These are phyloP conservation scores for Drosophila stalkeri DNA, from an alignment of 2,888 invertebrate genomes.

Conservation along the genomic window DNA sequence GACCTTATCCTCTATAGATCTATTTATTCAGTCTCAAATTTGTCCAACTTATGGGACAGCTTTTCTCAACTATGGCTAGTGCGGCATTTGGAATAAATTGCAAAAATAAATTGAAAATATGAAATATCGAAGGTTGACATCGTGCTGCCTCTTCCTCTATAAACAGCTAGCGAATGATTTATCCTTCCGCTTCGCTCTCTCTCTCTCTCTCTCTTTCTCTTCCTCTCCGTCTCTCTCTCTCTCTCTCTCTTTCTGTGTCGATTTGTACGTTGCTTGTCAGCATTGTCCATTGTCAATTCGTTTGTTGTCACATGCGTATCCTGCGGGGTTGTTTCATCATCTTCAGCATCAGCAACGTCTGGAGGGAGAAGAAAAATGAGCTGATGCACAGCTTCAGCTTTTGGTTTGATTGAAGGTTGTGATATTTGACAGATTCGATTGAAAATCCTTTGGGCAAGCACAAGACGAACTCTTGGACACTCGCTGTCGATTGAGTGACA, in stretches of 20 bases:
- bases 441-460: constrained; percentile 77
- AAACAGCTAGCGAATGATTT: constrained; percentile 62
- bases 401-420: constrained; percentile 82
- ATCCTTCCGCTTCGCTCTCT: constrained; percentile 54
- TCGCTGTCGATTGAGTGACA: constrained; percentile 61
- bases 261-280: constrained; percentile 61
- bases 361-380: constrained; percentile 69
- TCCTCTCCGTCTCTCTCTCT: constrained; percentile 36
- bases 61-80: constrained; percentile 4
- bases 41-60: neutral
- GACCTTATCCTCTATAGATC: constrained; percentile 17
- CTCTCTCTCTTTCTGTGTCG: constrained; percentile 11
- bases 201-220: constrained; percentile 23
- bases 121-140: constrained; percentile 66
- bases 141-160: constrained; percentile 36
- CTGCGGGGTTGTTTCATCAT: constrained; percentile 70
- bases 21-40: constrained; percentile 22
- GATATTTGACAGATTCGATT: constrained; percentile 84
- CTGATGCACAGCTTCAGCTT: constrained; percentile 62
- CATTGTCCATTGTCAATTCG: constrained; percentile 65
- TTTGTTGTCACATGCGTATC: constrained; percentile 67
- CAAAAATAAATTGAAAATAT: constrained; percentile 76
- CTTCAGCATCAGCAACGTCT: constrained; percentile 39
- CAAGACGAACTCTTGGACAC: constrained; percentile 45
- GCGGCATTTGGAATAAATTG: constrained; percentile 65